These are phyloP conservation scores for Parnassius glacialis DNA, from an alignment of 2,888 invertebrate genomes.

Conservation along the genomic window DNA sequence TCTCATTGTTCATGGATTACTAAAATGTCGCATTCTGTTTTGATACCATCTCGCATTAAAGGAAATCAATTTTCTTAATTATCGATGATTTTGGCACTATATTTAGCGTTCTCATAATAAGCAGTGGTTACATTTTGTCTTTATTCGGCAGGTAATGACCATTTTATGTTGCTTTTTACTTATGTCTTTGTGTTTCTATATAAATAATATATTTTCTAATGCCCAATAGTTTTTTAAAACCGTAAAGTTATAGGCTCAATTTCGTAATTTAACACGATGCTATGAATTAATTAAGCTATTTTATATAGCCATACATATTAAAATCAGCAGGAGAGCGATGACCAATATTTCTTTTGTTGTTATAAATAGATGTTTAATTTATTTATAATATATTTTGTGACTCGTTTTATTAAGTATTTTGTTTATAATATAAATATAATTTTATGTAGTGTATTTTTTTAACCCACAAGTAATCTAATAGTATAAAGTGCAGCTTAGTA, in stretches of 20 bases:
- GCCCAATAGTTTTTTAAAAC: slow-evolving; percentile 36
- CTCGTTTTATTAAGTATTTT: too few relatives aligned
- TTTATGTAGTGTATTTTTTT: too few relatives aligned
- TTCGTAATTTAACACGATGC: neutral
- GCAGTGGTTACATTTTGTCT: slow-evolving; percentile 38
- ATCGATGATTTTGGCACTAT: slow-evolving; percentile 48
- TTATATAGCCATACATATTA: neutral
- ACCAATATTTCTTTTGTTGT: slow-evolving; percentile 37
- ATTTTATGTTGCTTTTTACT: slow-evolving; percentile 28
- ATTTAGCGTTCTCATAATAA: slow-evolving; percentile 39
- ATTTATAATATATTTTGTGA: too few relatives aligned
- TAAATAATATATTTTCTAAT: slow-evolving; percentile 46
- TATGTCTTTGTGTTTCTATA: slow-evolving; percentile 30
- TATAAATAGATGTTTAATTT: slow-evolving; percentile 35
- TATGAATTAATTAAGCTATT: neutral
- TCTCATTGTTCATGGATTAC: slow-evolving; percentile 50
- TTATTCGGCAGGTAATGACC: slow-evolving; percentile 38
- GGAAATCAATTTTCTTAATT: slow-evolving; percentile 60
- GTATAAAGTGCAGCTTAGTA: too few relatives aligned
- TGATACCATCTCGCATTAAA: slow-evolving; percentile 67
- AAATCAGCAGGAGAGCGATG: slow-evolving; percentile 7
- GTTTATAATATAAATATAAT: too few relatives aligned
- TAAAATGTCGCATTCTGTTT: slow-evolving; percentile 79
- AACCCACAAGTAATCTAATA: too few relatives aligned
- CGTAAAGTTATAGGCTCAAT: neutral